These are phyloP conservation scores for Paramormyrops hopkinsi DNA, from an alignment of 2,797 vertebrate genomes.

Conservation along the genomic window DNA sequence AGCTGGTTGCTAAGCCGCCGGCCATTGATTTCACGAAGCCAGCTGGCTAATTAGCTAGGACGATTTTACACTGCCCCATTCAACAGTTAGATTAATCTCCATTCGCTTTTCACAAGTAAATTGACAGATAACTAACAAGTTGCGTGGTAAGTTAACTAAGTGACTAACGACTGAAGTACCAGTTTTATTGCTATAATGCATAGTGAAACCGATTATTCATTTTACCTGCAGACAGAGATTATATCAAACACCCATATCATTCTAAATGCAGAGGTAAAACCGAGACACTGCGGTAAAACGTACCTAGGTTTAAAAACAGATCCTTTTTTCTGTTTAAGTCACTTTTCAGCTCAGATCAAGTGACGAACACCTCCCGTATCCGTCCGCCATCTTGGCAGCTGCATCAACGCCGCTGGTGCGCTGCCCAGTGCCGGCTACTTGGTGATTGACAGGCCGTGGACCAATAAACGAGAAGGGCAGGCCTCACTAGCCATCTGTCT, in stretches of 20 bases:
- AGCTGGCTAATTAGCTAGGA: not conserved
- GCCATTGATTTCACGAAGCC: not conserved
- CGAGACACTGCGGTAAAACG: conserved; percentile 32
- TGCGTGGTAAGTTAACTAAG: not conserved
- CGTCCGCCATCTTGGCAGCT: conserved; percentile 61
- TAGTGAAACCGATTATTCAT: not conserved
- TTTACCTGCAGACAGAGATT: not conserved
- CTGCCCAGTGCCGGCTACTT: conserved; percentile 45
- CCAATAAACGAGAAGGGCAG: conserved; percentile 30
- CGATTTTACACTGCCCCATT: not conserved
- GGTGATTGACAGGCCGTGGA: conserved; percentile 25
- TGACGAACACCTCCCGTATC: conserved; percentile 28
- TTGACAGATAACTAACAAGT: not conserved
- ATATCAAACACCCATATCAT: not conserved
- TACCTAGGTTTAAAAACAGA: conserved; percentile 38
- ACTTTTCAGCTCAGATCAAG: conserved; percentile 36
- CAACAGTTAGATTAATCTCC: not conserved
- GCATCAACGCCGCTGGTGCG: conserved; percentile 15
- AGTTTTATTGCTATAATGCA: not conserved
- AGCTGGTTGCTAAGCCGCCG: not conserved
- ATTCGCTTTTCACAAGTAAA: not conserved
- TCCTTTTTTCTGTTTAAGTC: conserved; percentile 28
- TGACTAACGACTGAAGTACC: not conserved
- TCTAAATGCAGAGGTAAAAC: not conserved
- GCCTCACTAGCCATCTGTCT: conserved; percentile 28